Evolutionary conservation across 1,140 invertebrate genomes (phyloP).

Genomic region (Drosophila burlai): DNA sequence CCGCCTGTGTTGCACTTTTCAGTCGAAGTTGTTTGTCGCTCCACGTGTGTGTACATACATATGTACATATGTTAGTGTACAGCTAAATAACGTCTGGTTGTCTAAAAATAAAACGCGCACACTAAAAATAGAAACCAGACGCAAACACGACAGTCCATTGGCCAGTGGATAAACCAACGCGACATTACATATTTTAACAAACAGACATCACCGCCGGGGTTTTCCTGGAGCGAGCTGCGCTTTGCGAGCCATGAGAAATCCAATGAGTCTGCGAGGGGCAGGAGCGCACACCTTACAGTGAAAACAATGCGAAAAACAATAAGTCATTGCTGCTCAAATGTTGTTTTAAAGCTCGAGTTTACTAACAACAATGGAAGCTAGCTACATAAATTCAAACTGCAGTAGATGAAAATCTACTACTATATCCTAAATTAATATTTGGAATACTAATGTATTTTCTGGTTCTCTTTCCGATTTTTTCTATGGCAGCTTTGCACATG

Average conservation of each 20-base stretch:
- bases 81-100: slow-evolving; percentile 28
- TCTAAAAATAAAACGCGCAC: slow-evolving; percentile 72
- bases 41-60: slow-evolving; percentile 19
- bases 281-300: background rate
- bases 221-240: background rate
- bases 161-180: slow-evolving; percentile 69
- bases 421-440: no score
- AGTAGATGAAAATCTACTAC: no score
- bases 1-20: slow-evolving; percentile 55
- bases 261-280: background rate
- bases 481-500: no score
- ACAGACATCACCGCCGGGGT: slow-evolving; percentile 60
- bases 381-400: background rate
- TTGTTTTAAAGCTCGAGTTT: background rate
- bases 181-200: slow-evolving; percentile 73
- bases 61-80: background rate
- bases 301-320: slow-evolving; percentile 1
- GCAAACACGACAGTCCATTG: slow-evolving; percentile 67
- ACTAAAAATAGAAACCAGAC: slow-evolving; percentile 62
- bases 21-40: slow-evolving; percentile 59
- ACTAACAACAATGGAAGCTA: background rate
- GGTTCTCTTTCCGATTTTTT: no score
- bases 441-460: no score
- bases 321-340: background rate
- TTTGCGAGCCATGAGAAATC: slow-evolving; percentile 7